Evolutionary conservation across 2,113 vertebrate species (phyloP), one percentile per base, ranked within the genome.

Genomic region (Strigops habroptila): DNA sequence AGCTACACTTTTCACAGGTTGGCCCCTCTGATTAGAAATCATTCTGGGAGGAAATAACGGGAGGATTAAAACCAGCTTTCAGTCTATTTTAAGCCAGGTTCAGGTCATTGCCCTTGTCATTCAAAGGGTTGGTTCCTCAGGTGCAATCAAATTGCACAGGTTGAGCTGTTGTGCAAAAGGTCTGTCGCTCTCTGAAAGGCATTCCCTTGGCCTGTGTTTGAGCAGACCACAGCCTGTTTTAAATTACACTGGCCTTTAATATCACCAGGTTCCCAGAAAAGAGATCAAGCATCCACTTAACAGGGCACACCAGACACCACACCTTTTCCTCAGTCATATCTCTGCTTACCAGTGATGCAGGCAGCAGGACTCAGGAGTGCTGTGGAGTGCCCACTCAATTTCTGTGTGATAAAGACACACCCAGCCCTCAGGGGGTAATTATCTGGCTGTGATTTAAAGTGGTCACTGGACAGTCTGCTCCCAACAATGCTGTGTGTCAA

Each of bases 1-100:
- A 97, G 82, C 85, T 94, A 97, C 90, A 93, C 59, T 94, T 94
- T 97, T 96, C 91, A 93, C 95, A 91, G 77, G 76, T 95, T 95
- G 65, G 86, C 39, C 91, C 73, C 39, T 67, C 67, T 93, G 80
- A 82, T 96, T 93, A 96, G 89, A 96, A 97, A 94, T 91, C 87
- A 78, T 94, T 95, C 77, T 65, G 88, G 67, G 82, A 68, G 46
- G 65, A 92, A 95, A 95, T 96, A 96, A 97, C n/a, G 52, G 78
- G 43, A 98, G 80, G 80, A 97, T 96, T 97, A 96, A 96, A 97
- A 91, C 39, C 75, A 83, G 81, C 74, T 95, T 85, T 97, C 80
- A 82, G 57, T 87, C 96, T 97, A 91, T 89, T 97, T 97, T 85
- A 97, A 79, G 62, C 28, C 77, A 55, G n/a, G 82, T 93, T 68